Conservation (phyloP, 2,113 vertebrate species). For the Dipodomys ordii region DNA sequence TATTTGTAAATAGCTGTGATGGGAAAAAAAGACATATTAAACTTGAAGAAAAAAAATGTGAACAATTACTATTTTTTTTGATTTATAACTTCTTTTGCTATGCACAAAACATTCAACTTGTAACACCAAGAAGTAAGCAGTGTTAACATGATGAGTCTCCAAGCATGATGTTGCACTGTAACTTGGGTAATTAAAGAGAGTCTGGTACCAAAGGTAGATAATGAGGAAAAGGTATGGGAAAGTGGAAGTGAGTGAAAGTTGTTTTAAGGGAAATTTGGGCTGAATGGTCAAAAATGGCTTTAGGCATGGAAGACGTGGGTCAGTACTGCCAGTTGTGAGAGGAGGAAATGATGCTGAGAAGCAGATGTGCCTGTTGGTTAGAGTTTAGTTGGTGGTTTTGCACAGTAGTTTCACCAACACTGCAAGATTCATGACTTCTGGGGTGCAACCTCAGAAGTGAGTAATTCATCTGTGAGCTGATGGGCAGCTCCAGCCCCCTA, state of each 20-base stretch:
- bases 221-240: conserved; percentile 54
- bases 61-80: conserved; percentile 82
- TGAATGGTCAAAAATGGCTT: background rate
- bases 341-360: background rate
- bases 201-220: conserved; percentile 81
- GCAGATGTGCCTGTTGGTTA: background rate
- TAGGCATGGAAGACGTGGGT: background rate
- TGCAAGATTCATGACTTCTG: background rate
- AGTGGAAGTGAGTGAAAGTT: background rate
- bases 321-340: conserved; percentile 31
- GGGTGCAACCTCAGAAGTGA: background rate
- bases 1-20: conserved; percentile 85
- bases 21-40: conserved; percentile 78
- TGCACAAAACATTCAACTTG: conserved; percentile 85
- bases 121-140: conserved; percentile 72
- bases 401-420: background rate
- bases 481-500: background rate
- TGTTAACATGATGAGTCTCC: conserved; percentile 82
- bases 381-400: conserved; percentile 24
- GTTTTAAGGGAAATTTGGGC: background rate
- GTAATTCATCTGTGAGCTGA: background rate
- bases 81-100: conserved; percentile 86
- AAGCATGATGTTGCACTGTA: conserved; percentile 85
- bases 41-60: conserved; percentile 88
- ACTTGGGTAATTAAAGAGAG: conserved; percentile 71